These are phyloP conservation scores for Tanaodytes sp. DNA, from an alignment of 2,888 invertebrate species.

Conservation along the genomic window DNA sequence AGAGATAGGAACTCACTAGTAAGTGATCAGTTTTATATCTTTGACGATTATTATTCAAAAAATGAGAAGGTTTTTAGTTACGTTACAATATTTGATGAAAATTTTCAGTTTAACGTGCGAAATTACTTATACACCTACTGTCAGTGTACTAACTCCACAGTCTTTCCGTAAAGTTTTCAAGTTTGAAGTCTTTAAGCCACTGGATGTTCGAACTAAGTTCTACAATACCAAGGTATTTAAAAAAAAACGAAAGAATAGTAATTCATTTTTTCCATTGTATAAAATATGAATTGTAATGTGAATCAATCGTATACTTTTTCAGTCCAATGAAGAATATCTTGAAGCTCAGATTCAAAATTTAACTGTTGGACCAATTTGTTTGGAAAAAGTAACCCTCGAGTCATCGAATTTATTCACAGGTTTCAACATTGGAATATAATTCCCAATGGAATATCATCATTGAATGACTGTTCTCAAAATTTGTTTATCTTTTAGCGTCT, in stretches of 20 bases:
- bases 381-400: constrained; percentile 95
- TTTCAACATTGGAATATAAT: constrained; percentile 56
- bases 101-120: constrained; percentile 90
- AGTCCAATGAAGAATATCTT: constrained; percentile 81
- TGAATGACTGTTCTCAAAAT: too few species aligned
- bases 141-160: constrained; percentile 77
- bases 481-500: constrained; percentile 74
- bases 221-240: constrained; percentile 87
- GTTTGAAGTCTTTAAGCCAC: constrained; percentile 96
- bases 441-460: too few species aligned
- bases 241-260: too few species aligned
- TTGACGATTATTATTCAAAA: too few species aligned
- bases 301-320: too few species aligned
- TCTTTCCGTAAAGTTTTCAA: constrained; percentile 98
- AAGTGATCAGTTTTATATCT: too few species aligned
- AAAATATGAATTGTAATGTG: too few species aligned
- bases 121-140: constrained; percentile 88
- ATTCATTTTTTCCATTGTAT: too few species aligned
- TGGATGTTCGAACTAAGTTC: constrained; percentile 99
- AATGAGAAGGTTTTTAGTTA: too few species aligned
- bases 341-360: constrained; percentile 93
- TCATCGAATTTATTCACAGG: constrained; percentile 90
- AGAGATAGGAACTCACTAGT: constrained; percentile 98
- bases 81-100: too few species aligned
- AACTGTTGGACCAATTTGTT: constrained; percentile 91